phyloP scores from a whole-genome alignment of 92 coral and sea anemone species.

The Diadumene lineata region DNA sequence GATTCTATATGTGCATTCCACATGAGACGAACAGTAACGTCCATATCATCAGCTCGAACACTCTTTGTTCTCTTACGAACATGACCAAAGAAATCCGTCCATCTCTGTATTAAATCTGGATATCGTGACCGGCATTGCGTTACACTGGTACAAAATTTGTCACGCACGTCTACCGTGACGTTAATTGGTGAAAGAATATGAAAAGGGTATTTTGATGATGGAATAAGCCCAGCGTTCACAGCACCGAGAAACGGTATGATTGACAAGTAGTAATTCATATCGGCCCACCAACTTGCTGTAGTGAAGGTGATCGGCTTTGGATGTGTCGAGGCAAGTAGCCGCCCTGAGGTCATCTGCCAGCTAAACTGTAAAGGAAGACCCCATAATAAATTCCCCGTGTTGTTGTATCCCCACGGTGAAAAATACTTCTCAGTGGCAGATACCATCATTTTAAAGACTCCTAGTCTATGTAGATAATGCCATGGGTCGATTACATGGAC shows the following conservation, averaged over 20 bases:
- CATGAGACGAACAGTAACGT: constrained; percentile 34
- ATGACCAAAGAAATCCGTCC: constrained; percentile 64
- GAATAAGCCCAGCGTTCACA: constrained; percentile 64
- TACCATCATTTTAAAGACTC: constrained; percentile 61
- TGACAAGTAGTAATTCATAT: constrained; percentile 81
- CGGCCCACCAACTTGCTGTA: constrained; percentile 89
- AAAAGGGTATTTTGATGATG: constrained; percentile 41
- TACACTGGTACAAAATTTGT: constrained; percentile 66
- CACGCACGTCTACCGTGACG: constrained; percentile 41
- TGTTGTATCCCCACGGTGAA: constrained; percentile 75
- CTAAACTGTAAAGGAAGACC: constrained; percentile 88
- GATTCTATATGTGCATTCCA: constrained; percentile 63
- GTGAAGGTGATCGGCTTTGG: constrained; percentile 20
- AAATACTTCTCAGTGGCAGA: constrained; percentile 55
- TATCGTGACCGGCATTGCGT: constrained; percentile 50
- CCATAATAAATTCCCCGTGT: constrained; percentile 84
- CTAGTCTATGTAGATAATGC: constrained; percentile 69
- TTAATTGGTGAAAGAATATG: constrained; percentile 47
- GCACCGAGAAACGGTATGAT: constrained; percentile 81
- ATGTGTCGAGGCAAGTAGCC: constrained; percentile 29
- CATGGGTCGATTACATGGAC: constrained; percentile 69
- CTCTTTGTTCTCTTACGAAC: not conserved
- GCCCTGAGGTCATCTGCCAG: constrained; percentile 76
- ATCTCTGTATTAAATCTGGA: constrained; percentile 46
- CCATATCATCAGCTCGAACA: constrained; percentile 11